Conservation (phyloP, 2,113 vertebrate genomes). For the Urocynchramus pylzowi region DNA sequence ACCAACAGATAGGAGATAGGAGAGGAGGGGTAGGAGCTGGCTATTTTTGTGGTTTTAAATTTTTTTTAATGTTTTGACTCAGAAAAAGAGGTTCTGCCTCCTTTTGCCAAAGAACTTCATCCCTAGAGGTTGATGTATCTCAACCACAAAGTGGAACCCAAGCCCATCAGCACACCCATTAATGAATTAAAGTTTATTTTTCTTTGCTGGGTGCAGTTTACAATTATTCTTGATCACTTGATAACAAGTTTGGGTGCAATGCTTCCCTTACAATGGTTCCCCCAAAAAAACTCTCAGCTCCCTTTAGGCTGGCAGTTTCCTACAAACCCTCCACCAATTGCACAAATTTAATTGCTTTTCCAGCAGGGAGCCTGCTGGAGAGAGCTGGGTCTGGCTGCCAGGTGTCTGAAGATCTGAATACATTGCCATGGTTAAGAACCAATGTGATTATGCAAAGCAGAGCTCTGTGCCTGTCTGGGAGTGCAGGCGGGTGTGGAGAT, state of each 20-base stretch:
- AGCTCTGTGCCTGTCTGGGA: background rate
- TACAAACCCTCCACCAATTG: background rate
- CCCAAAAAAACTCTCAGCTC: fast-evolving
- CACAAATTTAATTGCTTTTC: conserved; percentile 1
- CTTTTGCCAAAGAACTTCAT: background rate
- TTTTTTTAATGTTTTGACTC: fast-evolving
- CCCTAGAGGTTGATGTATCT: background rate
- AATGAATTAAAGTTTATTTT: background rate
- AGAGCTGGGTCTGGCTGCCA: conserved; percentile 10
- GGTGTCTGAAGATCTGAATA: conserved; percentile 40
- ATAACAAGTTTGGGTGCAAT: background rate
- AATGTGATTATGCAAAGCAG: conserved; percentile 48
- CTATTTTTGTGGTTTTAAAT: fast-evolving
- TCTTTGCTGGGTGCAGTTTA: background rate
- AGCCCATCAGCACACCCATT: background rate
- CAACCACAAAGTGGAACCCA: background rate
- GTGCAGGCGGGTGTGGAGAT: background rate
- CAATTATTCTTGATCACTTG: background rate
- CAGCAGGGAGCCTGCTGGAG: background rate
- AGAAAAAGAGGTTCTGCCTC: background rate
- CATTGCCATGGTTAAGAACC: conserved; percentile 28
- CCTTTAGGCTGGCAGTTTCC: fast-evolving
- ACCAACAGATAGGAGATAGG: no score
- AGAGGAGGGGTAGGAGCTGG: background rate
- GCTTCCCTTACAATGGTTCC: background rate